Evolutionary conservation across 2,797 vertebrate species (phyloP).

Genomic region (Tragelaphus eurycerus): DNA sequence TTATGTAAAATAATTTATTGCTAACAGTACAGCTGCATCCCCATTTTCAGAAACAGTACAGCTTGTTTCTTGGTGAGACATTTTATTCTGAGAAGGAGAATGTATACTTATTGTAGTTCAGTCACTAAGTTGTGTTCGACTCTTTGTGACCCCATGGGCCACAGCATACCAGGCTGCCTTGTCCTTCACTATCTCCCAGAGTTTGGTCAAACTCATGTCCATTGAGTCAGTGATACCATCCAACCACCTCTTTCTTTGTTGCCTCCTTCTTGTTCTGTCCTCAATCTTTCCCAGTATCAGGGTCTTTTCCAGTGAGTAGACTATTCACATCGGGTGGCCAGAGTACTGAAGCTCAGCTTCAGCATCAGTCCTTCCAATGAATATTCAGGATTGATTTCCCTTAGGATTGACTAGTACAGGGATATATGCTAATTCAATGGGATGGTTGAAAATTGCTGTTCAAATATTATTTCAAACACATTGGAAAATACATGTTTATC

Average conservation of each 20-base stretch:
- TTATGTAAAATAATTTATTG: conserved; percentile 18
- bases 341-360: background rate
- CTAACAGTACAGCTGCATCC: background rate
- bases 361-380: background rate
- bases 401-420: background rate
- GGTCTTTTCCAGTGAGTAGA: background rate
- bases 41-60: background rate
- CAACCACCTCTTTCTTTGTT: background rate
- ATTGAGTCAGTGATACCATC: background rate
- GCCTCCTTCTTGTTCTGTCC: background rate
- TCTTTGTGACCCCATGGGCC: background rate
- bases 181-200: background rate
- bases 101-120: background rate
- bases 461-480: background rate
- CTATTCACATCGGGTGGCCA: background rate
- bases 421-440: background rate
- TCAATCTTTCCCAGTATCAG: background rate
- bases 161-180: background rate
- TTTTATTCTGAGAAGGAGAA: background rate
- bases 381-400: background rate
- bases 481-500: background rate
- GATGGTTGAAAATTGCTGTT: background rate
- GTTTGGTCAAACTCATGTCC: background rate
- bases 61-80: background rate
- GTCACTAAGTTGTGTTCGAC: background rate